Evolutionary conservation across 2,888 invertebrate species (phyloP), one percentile per base, ranked within the genome.

Genomic region (Xestia xanthographa): DNA sequence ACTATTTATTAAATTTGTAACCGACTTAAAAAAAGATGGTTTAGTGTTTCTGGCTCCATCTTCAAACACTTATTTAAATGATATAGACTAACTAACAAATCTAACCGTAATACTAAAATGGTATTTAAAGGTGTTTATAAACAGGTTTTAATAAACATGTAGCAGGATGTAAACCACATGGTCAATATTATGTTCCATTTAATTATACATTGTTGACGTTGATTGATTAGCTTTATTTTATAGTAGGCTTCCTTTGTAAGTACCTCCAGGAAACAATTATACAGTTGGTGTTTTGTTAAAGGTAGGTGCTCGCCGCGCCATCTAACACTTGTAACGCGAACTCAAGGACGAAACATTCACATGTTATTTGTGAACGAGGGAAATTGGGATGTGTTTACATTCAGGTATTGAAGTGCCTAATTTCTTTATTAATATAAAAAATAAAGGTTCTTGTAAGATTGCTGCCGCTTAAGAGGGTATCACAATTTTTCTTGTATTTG

Each of bases 231-330:
- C 8, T 63, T 50, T 14, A 58, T 58, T 63, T 29, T 45, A 43
- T 58, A 58, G 0, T 17, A 68, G n/a, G 5, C 62, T n/a, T 63
- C 4, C 26, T 58, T 26, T 22, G 1, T n/a, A n/a, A n/a, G n/a
- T 48, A 41, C 66, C 9, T 63, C 3, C 11, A 34, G 8, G 48
- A 53, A 53, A 53, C 8, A 67, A n/a, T 38, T 38, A 45, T 12
- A 17, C 6, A 17, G n/a, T 63, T 8, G 5, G 17, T 17, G 12
- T 48, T 14, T n/a, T 43, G 29, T 20, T 65, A 11, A 6, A 56
- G 58, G 14, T 5, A 48, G 26, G 17, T 11, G 14, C 22, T 58
- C 12, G 9, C 58, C 71, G 58, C 84, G 84, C 82, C 82, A 82
- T 82, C 82, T 76, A 71, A 12, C 4, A 65, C 1, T 26, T 70